Evolutionary conservation across 53 echinoderm and acorn worm species (phyloP), one percentile per base, ranked within the genome.

Genomic region (Echinometra lucunter): DNA sequence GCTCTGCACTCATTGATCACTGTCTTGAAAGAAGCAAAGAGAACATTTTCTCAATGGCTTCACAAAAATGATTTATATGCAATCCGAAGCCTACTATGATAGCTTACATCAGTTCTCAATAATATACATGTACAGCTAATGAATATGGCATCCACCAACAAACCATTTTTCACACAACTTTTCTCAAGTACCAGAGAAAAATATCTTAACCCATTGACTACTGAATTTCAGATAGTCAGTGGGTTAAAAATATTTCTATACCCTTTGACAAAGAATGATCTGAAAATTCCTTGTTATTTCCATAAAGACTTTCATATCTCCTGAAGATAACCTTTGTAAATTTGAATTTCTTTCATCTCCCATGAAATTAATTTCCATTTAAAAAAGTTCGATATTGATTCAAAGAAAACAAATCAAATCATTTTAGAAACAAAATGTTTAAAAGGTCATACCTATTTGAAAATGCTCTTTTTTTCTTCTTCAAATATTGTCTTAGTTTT

Each of bases 1-100:
- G 85, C 85, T 85, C n/a, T 85, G 27, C 49, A 85, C 81, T 81
- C 81, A 44, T 81, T 81, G 81, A 81, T 81, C 44, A 42, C 44
- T 81, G 18, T 42, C 21, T 18, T 75, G 80, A 23, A 81, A 42
- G 81, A 81, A 4, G 23, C 44, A 81, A 7, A 81, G 72, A 35
- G 70, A 72, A 16, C 9, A 2, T 2, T 21, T 63, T 35, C 32
- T 72, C 72, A 53, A 53, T 32, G 30, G 9, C 35, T 72, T 32
- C 72, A 72, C 10, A 3, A 34, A n/a, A n/a, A 32, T 35, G 32
- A 15, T 28, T 13, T 28, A 72, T 72, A 12, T 25, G 25, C 63
- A 21, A 25, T 63, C 4, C 63, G 6, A 25, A 63, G 53, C 53
- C 53, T 4, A 53, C 53, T 53, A 53, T 13, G 5, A n/a, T 53